Conservation (phyloP, 1,140 invertebrate species). For the Pectinophora gossypiella region DNA sequence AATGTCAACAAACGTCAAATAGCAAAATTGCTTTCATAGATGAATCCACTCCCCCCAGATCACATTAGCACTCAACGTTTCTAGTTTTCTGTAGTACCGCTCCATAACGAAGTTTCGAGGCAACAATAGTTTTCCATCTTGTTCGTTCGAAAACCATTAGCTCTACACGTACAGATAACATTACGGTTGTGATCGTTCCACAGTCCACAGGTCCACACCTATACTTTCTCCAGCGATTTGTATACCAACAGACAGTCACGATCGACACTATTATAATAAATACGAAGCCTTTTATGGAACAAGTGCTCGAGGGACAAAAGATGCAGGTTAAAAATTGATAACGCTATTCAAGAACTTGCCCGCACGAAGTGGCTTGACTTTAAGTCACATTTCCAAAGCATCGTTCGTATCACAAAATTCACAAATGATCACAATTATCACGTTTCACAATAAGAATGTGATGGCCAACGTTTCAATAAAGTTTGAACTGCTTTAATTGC, state of each 20-base stretch:
- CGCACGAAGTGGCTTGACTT: too few species aligned
- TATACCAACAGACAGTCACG: conserved; percentile 14
- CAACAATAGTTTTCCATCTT: background rate
- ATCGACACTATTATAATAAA: conserved; percentile 12
- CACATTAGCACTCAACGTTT: too few species aligned
- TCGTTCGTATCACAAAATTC: too few species aligned
- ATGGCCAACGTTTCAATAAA: too few species aligned
- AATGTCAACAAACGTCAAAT: too few species aligned
- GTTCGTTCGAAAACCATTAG: conserved; percentile 7
- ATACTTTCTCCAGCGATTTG: conserved; percentile 11
- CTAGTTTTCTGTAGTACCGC: too few species aligned
- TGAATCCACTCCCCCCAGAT: too few species aligned
- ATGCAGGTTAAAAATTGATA: background rate
- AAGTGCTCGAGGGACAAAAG: background rate
- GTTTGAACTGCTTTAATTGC: too few species aligned
- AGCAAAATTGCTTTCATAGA: too few species aligned
- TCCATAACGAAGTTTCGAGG: background rate
- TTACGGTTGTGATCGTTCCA: conserved; percentile 10
- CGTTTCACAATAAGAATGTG: too few species aligned
- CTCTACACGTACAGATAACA: conserved; percentile 6
- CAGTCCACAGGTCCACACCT: conserved; percentile 9
- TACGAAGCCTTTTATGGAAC: conserved; percentile 1
- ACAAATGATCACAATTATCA: too few species aligned
- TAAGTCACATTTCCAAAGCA: too few species aligned
- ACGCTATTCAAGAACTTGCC: background rate